A percentile compares a stretch with the other conserved stretches of the same genome.
phyloP scores from a whole-genome alignment of 2,797 vertebrate species.

The Oryzias dopingdopingensis region DNA sequence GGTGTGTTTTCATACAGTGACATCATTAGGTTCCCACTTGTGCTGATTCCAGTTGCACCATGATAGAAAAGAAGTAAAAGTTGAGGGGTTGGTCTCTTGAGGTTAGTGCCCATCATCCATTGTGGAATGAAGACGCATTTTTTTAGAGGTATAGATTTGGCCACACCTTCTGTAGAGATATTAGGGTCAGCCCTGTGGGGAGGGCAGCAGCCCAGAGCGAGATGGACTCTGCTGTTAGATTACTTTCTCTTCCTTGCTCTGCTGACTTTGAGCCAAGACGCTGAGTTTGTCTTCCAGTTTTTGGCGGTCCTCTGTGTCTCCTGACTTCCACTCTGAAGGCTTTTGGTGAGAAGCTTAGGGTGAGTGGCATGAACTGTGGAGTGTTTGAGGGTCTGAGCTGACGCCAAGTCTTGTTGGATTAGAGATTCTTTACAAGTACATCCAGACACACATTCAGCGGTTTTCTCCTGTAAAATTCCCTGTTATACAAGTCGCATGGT shows the following conservation, averaged over 20 bases:
- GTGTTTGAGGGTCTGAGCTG: conserved; percentile 30
- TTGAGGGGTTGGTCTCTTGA: conserved; percentile 7
- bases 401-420: conserved; percentile 26
- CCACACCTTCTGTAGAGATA: conserved; percentile 53
- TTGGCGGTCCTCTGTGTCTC: conserved; percentile 9
- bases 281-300: not conserved
- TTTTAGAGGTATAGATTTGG: conserved; percentile 64
- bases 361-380: not conserved
- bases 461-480: conserved; percentile 25
- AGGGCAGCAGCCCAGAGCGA: conserved; percentile 23
- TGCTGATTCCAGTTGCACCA: conserved; percentile 3
- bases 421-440: conserved; percentile 15
- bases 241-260: conserved; percentile 25
- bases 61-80: not conserved
- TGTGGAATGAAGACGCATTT: conserved; percentile 34
- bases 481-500: not conserved
- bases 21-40: not conserved
- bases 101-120: conserved; percentile 25
- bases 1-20: conserved; percentile 5
- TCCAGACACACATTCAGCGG: conserved; percentile 2
- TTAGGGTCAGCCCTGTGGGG: conserved; percentile 45
- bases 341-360: not conserved
- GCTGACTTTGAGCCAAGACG: conserved; percentile 27
- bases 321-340: not conserved
- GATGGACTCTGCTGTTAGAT: conserved; percentile 19